phyloP scores from a whole-genome alignment of 2,888 invertebrate genomes.

The Pachycephus smyrnensis region DNA sequence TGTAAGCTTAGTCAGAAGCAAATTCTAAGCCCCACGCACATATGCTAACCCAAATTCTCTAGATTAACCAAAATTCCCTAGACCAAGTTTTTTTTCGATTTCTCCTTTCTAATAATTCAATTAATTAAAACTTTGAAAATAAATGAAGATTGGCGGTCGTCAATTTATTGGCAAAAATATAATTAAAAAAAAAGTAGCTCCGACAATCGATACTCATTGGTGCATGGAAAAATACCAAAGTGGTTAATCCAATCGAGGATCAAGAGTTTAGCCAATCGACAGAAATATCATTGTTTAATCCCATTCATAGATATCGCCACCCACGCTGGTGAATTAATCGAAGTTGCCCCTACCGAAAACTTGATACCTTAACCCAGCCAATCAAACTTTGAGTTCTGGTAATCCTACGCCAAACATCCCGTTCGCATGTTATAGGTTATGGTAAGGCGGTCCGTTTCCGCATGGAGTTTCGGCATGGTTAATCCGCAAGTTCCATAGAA shows the following conservation, averaged over 20 bases:
- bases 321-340: slow-evolving; percentile 2
- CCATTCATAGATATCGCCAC: not conserved
- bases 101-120: not conserved
- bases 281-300: not conserved
- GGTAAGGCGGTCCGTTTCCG: slow-evolving; percentile 36
- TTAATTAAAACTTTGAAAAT: not conserved
- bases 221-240: not conserved
- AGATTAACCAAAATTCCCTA: not conserved
- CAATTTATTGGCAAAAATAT: too few relatives aligned
- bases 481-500: slow-evolving; percentile 36
- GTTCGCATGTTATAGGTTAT: slow-evolving; percentile 48
- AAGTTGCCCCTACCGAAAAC: slow-evolving; percentile 39
- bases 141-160: not conserved
- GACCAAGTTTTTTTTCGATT: not conserved
- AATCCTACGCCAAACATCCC: slow-evolving; percentile 61
- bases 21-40: not conserved
- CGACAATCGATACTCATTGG: too few relatives aligned
- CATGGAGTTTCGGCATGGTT: slow-evolving; percentile 39
- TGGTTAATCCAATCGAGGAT: not conserved
- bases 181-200: too few relatives aligned
- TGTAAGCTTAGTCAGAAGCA: not conserved
- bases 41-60: not conserved
- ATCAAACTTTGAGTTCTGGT: slow-evolving; percentile 63
- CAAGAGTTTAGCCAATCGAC: not conserved
- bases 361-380: slow-evolving; percentile 62